phyloP scores from a whole-genome alignment of 2,888 invertebrate genomes.

The Synanthedon andrenaeformis region DNA sequence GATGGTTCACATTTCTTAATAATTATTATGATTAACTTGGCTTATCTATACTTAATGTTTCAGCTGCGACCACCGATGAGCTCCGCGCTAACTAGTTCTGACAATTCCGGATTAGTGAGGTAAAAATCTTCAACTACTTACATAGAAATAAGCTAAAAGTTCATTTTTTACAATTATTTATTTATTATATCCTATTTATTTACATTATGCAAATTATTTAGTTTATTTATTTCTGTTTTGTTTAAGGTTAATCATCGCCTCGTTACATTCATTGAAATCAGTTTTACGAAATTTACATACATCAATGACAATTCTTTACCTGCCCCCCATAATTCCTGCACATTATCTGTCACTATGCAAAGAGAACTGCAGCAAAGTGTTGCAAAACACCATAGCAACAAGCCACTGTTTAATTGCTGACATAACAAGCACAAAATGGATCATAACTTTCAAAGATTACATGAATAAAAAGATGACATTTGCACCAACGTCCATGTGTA shows the following conservation, averaged over 20 bases:
- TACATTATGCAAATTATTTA: neutral
- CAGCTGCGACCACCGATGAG: conserved; percentile 66
- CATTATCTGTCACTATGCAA: conserved; percentile 35
- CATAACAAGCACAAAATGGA: conserved; percentile 41
- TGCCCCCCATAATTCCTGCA: conserved; percentile 31
- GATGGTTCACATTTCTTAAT: neutral
- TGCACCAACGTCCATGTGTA: conserved; percentile 57
- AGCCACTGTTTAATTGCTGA: conserved; percentile 26
- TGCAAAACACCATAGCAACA: conserved; percentile 27
- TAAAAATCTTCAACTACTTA: conserved; percentile 22
- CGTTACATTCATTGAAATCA: conserved; percentile 40
- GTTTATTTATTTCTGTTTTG: conserved; percentile 22
- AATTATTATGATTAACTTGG: neutral
- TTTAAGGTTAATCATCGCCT: conserved; percentile 65
- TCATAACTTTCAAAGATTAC: conserved; percentile 46
- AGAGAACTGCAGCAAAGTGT: conserved; percentile 25
- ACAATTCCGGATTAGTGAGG: conserved; percentile 70
- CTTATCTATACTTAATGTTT: conserved; percentile 15
- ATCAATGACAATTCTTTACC: conserved; percentile 37
- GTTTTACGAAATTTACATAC: conserved; percentile 38
- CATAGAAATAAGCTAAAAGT: neutral
- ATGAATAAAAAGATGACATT: conserved; percentile 62
- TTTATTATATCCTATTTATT: neutral
- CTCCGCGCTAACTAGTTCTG: conserved; percentile 62
- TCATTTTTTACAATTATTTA: neutral